Evolutionary conservation across 2,113 vertebrate species (phyloP), one percentile per base, ranked within the genome.

Genomic region (Hydrochoerus hydrochaeris): DNA sequence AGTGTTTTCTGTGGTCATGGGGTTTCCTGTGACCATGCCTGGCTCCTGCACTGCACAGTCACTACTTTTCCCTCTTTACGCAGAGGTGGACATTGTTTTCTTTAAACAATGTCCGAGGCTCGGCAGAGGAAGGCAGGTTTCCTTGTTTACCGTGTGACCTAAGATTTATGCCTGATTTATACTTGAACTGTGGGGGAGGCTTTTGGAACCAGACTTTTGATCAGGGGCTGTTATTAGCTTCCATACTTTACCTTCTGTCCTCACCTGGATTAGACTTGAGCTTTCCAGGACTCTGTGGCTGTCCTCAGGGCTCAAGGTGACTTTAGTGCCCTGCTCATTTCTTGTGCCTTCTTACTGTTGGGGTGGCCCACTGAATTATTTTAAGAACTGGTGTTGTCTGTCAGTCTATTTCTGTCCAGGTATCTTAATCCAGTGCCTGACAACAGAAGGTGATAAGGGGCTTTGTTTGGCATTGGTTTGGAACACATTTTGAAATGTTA

Each of bases 401-500:
- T 69, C 46, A 65, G 3, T 44, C 46, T 96, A 9, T 92, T 96
- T 88, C 57, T 60, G 3, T 80, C 69, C 44, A 75, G 24, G 12
- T 84, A 57, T 80, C 82, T 90, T 92, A 90, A 54, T 90, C 75
- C 10, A 49, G 0, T 65, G 19, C 41, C 32, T 75, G 35, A 91
- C 63, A 78, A 26, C 4, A 60, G 46, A 80, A 88, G 9, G 85
- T 91, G 38, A 44, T 63, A 60, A 67, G 5, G 83, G 62, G 10
- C n/a, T 94, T 90, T 35, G 67, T 91, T 81, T 96, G 69, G 20
- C 41, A 69, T 57, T 93, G 69, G 69, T 90, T 95, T 87, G 67
- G 26, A 95, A 60, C 87, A 46, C 49, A 52, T 92, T 94, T 92
- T 83, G n/a, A 95, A 96, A n/a, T 71, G n/a, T 88, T 84, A 94